Base-by-base conservation (phyloP, 1,140 invertebrate genomes). In the Campoletis sonorensis region DNA sequence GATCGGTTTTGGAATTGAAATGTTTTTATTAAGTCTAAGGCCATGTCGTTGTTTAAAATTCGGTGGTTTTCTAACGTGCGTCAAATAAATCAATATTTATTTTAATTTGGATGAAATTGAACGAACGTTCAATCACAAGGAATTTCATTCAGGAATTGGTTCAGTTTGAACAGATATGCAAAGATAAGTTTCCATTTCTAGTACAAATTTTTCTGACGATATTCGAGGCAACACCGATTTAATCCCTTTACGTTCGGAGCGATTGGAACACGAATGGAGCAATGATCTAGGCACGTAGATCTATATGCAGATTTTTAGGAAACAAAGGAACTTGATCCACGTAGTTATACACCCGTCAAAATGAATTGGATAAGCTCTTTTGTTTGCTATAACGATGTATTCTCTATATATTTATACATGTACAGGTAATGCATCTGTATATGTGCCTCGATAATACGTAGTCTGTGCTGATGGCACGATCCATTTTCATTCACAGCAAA, bases 401-500 rank as follows among this genome's bases (percentile, higher is more conserved):
- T 45, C 40, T 1, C 40, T 1, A 45, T 33, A 58, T 13, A 51
- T 15, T 23, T 23, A 27, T 27, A 15, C 16, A 67, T 67, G 5
- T 67, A 27, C 23, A 67, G 10, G 21, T 23, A 33, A 33, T 33
- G 7, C 30, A 67, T 27, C 8, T 61, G 58, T 61, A 67, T 67
- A 18, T 18, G 15, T 30, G 30, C 21, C 27, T 70, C 18, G 27
- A 16, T 70, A 27, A 70, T 70, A 70, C 67, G 27, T 70, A 18
- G 30, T 33, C 67, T 33, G 72, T 30, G 13, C 49, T 77, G 23
- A 33, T 30, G 73, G 73, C 54, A 61, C 73, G 73, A 77, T 77
- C 73, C 30, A 54, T 61, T 77, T 77, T 40, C 54, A 77, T 77
- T 37, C n/a, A 54, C 37, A 64, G 51, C 73, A 77, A 64, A 61